phyloP scores from a whole-genome alignment of 1,140 invertebrate species.

The Oreohelix idahoensis region DNA sequence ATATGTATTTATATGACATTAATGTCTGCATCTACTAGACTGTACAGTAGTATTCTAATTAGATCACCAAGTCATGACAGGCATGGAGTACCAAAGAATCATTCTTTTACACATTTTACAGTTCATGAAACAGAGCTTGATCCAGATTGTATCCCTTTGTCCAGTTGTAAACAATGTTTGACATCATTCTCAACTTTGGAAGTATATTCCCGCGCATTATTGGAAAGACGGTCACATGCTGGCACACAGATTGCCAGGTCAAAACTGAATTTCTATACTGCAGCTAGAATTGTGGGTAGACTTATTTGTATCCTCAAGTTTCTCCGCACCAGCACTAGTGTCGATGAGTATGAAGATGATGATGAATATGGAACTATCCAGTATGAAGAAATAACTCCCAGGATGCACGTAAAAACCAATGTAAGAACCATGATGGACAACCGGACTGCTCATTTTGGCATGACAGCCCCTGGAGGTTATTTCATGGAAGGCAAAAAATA shows the following conservation, averaged over 20 bases:
- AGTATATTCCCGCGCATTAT: neutral
- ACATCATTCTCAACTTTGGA: conserved; percentile 10
- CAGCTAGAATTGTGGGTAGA: conserved; percentile 1
- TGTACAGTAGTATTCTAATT: too few relatives aligned
- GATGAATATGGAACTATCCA: neutral
- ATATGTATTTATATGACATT: too few relatives aligned
- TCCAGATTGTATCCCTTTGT: conserved; percentile 22
- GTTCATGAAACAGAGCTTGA: neutral
- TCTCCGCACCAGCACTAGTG: neutral
- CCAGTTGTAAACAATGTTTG: neutral
- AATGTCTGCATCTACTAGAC: too few relatives aligned
- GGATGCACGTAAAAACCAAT: neutral
- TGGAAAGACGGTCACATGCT: neutral
- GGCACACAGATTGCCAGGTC: neutral
- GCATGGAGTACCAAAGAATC: neutral
- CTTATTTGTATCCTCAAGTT: conserved; percentile 4
- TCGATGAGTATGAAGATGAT: neutral
- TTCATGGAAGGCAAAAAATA: neutral
- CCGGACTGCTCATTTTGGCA: neutral
- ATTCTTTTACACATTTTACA: neutral
- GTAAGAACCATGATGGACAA: neutral
- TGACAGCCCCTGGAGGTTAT: neutral
- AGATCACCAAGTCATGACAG: too few relatives aligned
- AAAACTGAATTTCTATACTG: conserved; percentile 7
- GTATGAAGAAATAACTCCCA: neutral